These are phyloP conservation scores for Nyctibius bracteatus DNA, from an alignment of 2,113 vertebrate species.

Conservation along the genomic window DNA sequence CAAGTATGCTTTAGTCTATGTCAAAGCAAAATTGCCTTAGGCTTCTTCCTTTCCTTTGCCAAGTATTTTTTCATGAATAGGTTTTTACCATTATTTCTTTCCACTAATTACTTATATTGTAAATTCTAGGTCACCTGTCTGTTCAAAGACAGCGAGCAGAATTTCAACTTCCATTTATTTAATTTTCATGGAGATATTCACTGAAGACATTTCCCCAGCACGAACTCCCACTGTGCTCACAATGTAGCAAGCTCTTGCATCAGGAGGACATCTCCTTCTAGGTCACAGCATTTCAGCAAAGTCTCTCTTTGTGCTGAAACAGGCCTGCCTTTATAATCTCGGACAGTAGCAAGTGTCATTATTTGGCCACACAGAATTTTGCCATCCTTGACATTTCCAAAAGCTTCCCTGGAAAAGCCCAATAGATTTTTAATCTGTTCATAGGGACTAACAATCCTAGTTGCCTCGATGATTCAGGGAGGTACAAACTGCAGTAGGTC, in stretches of 20 bases:
- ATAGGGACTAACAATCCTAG: background rate
- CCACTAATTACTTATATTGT: background rate
- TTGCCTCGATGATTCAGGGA: background rate
- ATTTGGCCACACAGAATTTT: background rate
- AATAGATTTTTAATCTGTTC: background rate
- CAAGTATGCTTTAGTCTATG: background rate
- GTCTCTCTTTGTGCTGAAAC: background rate
- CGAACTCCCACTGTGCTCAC: background rate
- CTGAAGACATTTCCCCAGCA: background rate
- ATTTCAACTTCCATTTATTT: rapidly evolving
- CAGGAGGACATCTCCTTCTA: background rate
- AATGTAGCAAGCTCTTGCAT: background rate
- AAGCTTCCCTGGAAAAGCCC: background rate
- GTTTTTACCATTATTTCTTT: background rate
- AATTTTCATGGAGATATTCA: background rate
- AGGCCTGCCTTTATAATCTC: background rate
- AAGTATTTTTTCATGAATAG: background rate
- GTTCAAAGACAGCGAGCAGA: background rate
- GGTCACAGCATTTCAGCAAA: background rate
- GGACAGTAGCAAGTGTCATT: background rate
- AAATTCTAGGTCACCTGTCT: background rate
- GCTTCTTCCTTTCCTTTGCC: background rate
- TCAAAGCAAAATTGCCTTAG: background rate
- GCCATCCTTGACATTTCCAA: background rate
- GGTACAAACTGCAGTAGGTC: background rate